Evolutionary conservation across 2,888 invertebrate species (phyloP).

Genomic region (Oligia strigilis): DNA sequence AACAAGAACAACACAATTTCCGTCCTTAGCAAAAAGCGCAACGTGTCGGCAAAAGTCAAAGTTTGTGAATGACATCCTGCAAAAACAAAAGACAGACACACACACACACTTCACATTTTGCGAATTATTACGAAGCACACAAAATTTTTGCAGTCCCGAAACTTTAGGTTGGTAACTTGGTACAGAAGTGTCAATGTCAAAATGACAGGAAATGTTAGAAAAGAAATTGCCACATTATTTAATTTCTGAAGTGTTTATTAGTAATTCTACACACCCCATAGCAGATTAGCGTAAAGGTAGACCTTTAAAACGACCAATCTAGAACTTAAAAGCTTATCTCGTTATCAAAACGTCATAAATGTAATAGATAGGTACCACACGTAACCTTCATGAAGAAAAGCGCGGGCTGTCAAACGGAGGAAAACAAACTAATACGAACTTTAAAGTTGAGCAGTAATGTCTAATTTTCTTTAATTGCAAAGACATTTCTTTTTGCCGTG

Average conservation of each 20-base stretch:
- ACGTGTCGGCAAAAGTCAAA: slow-evolving; percentile 31
- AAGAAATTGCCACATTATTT: neutral
- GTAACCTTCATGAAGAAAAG: slow-evolving; percentile 60
- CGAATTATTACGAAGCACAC: neutral
- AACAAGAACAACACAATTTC: neutral
- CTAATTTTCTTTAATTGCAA: slow-evolving; percentile 24
- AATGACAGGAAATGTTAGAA: neutral
- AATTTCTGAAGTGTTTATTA: neutral
- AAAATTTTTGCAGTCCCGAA: neutral
- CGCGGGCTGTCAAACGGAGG: slow-evolving; percentile 50
- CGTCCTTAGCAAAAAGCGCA: neutral
- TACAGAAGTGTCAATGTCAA: slow-evolving; percentile 25
- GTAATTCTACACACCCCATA: neutral
- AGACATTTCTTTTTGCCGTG: slow-evolving; percentile 66
- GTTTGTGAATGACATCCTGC: slow-evolving; percentile 9
- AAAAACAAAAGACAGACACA: slow-evolving; percentile 26
- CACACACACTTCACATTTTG: neutral
- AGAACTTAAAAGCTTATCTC: slow-evolving; percentile 39
- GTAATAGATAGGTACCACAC: slow-evolving; percentile 36
- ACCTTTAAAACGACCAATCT: slow-evolving; percentile 21
- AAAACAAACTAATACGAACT: slow-evolving; percentile 39
- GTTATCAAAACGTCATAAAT: slow-evolving; percentile 54
- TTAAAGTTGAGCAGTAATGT: slow-evolving; percentile 22
- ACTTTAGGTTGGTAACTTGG: neutral
- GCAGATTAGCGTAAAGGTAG: neutral